Percentiles rank a stretch among this genome's conserved stretches.
phyloP scores from a whole-genome alignment of 2,113 vertebrate species.

The Dipodomys merriami region DNA sequence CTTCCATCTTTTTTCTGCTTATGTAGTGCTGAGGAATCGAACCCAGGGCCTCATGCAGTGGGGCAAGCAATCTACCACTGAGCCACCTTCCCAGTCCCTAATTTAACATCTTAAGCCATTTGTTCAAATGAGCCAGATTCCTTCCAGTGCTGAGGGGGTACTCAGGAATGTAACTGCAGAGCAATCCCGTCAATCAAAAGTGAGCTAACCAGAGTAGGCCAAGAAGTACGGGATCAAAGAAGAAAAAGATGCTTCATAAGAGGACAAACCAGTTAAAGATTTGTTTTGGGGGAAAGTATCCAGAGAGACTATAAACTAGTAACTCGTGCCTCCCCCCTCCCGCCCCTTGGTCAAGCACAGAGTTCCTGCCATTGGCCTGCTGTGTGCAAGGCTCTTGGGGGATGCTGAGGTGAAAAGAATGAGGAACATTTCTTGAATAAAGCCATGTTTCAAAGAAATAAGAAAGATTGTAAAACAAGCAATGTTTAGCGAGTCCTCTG shows the following conservation, averaged over 20 bases:
- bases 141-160: constrained; percentile 38
- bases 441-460: neutral
- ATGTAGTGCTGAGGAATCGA: no score
- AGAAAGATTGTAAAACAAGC: neutral
- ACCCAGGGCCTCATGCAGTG: no score
- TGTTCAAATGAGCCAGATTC: constrained; percentile 55
- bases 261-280: constrained; percentile 54
- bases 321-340: neutral
- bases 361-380: neutral
- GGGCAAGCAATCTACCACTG: no score
- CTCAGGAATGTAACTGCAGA: neutral
- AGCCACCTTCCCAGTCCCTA: neutral
- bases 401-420: neutral
- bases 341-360: neutral
- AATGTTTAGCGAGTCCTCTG: neutral
- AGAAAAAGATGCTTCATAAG: constrained; percentile 50
- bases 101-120: constrained; percentile 58
- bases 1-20: no score
- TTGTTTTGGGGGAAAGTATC: neutral
- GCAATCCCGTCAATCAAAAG: constrained; percentile 70
- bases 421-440: neutral
- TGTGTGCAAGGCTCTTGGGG: neutral
- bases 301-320: neutral
- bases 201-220: constrained; percentile 60
- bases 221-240: constrained; percentile 53